A percentile compares a stretch with the other conserved stretches of the same genome.
phyloP scores from a whole-genome alignment of 2,797 vertebrate species.

The Garrulus glandarius region DNA sequence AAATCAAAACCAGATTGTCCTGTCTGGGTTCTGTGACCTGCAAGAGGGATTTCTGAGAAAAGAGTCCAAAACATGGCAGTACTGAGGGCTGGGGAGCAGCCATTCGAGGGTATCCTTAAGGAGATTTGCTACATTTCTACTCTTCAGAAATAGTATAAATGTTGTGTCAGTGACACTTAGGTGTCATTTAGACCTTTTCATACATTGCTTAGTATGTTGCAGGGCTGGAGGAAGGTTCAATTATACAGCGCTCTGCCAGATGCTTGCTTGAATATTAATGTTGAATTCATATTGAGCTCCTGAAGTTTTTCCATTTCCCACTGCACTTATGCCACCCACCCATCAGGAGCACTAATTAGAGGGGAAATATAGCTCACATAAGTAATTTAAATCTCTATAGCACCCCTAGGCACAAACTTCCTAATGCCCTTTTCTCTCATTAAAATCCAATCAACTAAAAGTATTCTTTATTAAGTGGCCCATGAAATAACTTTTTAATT shows the following conservation, averaged over 20 bases:
- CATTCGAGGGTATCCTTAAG: neutral
- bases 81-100: neutral
- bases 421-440: neutral
- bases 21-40: neutral
- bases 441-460: slow-evolving; percentile 16
- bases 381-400: neutral
- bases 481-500: neutral
- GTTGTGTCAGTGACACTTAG: neutral
- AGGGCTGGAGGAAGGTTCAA: neutral
- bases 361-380: neutral
- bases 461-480: neutral
- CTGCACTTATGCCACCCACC: neutral
- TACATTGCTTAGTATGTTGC: neutral
- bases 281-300: neutral
- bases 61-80: neutral
- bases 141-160: neutral
- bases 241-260: neutral
- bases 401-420: neutral
- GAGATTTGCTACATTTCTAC: neutral
- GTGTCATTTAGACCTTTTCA: neutral
- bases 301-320: neutral
- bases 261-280: neutral
- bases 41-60: neutral
- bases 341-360: neutral
- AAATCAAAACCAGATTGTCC: neutral